Conservation (phyloP, 1,140 invertebrate species). For the Trigoniulus corallinus region DNA sequence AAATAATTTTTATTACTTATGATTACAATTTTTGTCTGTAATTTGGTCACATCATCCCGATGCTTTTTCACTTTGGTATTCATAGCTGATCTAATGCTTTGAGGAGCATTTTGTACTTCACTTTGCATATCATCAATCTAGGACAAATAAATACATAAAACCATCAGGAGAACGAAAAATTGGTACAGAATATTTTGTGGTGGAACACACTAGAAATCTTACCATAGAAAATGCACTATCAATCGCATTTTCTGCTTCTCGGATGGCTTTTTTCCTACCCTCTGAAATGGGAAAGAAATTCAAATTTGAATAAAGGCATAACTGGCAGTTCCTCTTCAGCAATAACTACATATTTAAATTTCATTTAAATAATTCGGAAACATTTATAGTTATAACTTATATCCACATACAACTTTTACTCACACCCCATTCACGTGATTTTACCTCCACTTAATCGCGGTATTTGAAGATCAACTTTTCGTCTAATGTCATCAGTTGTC, state of each 20-base stretch:
- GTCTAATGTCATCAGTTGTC: no score
- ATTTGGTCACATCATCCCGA: conserved; percentile 19
- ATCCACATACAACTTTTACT: no score
- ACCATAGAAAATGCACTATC: conserved; percentile 22
- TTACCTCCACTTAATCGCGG: conserved; percentile 19
- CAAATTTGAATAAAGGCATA: no score
- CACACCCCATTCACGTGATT: no score
- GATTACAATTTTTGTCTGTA: conserved; percentile 8
- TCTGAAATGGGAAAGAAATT: conserved; percentile 14
- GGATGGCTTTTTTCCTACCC: conserved; percentile 15
- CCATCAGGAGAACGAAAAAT: not conserved
- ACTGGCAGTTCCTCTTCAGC: no score
- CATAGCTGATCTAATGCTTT: conserved; percentile 23
- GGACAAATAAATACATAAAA: not conserved
- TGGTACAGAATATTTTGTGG: conserved; percentile 14
- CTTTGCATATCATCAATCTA: conserved; percentile 26
- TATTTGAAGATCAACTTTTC: conserved; percentile 21
- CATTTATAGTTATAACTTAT: not conserved
- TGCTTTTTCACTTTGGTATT: conserved; percentile 20
- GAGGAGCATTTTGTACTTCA: conserved; percentile 23
- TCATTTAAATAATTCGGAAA: not conserved
- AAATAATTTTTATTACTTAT: conserved; percentile 1
- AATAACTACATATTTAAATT: not conserved
- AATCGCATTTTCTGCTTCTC: conserved; percentile 21
- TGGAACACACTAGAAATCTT: not conserved